These are phyloP conservation scores for Eretmocerus hayati DNA, from an alignment of 2,888 invertebrate species.

Conservation along the genomic window DNA sequence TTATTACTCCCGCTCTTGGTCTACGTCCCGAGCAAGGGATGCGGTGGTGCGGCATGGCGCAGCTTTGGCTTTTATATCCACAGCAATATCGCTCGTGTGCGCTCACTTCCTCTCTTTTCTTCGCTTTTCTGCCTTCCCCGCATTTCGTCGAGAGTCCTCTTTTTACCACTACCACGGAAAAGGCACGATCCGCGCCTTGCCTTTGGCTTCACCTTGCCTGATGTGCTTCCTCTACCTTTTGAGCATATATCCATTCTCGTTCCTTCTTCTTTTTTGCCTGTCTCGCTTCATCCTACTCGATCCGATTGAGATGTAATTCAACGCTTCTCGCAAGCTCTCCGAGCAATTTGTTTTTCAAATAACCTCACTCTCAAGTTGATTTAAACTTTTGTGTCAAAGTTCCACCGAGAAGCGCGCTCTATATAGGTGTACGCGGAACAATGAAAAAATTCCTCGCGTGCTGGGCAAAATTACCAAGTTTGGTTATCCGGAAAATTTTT, in stretches of 20 bases:
- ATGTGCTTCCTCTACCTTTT: slow-evolving; percentile 12
- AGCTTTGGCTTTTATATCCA: slow-evolving; percentile 21
- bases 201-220: slow-evolving; percentile 14
- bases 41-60: slow-evolving; percentile 1
- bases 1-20: slow-evolving; percentile 37
- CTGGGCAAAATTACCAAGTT: slow-evolving; percentile 16
- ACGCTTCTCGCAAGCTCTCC: slow-evolving; percentile 19
- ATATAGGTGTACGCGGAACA: slow-evolving; percentile 5
- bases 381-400: slow-evolving; percentile 24
- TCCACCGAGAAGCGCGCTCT: slow-evolving; percentile 1
- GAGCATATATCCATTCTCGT: slow-evolving; percentile 5
- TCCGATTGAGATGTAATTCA: slow-evolving; percentile 26
- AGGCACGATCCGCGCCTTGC: slow-evolving; percentile 9
- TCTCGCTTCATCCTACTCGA: slow-evolving; percentile 14
- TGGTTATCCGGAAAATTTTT: slow-evolving; percentile 5
- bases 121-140: slow-evolving; percentile 1
- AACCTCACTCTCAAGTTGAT: slow-evolving; percentile 20
- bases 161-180: too few relatives aligned
- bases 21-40: slow-evolving; percentile 10
- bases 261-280: slow-evolving; percentile 17
- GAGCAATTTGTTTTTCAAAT: slow-evolving; percentile 24
- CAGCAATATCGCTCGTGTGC: slow-evolving; percentile 19
- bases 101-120: slow-evolving; percentile 5
- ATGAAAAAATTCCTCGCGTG: slow-evolving; percentile 19
- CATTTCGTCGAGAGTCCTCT: neutral